Percentiles rank a stretch among this genome's conserved stretches.
These are phyloP conservation scores for Xyliphius kryptos DNA, from an alignment of 2,113 vertebrate genomes.

Conservation along the genomic window DNA sequence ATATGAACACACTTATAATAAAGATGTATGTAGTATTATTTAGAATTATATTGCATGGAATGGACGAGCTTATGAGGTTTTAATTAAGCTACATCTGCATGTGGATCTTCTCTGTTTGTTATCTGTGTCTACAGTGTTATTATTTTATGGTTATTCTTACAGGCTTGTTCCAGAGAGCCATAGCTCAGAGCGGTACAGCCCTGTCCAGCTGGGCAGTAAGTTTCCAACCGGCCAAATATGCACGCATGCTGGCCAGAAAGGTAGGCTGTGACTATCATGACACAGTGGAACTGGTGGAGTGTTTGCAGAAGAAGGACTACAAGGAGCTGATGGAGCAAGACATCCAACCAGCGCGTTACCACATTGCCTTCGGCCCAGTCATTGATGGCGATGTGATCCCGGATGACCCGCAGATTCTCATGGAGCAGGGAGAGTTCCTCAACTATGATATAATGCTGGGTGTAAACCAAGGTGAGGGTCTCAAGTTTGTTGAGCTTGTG, in stretches of 20 bases:
- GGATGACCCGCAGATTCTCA: slow-evolving; percentile 96
- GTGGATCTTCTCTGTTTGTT: too few relatives aligned
- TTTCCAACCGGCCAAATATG: slow-evolving; percentile 95
- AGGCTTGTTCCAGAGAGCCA: slow-evolving; percentile 97
- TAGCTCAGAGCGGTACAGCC: slow-evolving; percentile 94
- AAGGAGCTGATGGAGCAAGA: slow-evolving; percentile 96
- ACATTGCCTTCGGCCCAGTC: too few relatives aligned
- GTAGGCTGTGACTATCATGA: slow-evolving; percentile 95
- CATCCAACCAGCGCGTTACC: too few relatives aligned
- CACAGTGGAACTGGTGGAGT: slow-evolving; percentile 88
- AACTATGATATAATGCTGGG: slow-evolving; percentile 99
- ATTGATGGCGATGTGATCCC: slow-evolving; percentile 97
- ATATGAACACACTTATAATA: too few relatives aligned
- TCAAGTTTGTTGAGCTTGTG: slow-evolving; percentile 97
- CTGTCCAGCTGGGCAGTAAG: slow-evolving; percentile 98
- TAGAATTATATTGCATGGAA: too few relatives aligned
- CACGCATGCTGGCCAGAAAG: slow-evolving; percentile 90
- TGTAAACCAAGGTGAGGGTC: slow-evolving; percentile 94
- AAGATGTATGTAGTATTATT: too few relatives aligned
- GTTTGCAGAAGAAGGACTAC: slow-evolving; percentile 94
- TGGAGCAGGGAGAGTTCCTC: slow-evolving; percentile 98
- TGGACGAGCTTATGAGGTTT: too few relatives aligned
- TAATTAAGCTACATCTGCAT: too few relatives aligned
- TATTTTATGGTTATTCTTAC: too few relatives aligned
- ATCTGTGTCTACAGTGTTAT: too few relatives aligned